Percentiles rank a stretch among this genome's conserved stretches.
These are phyloP conservation scores for Pyralis farinalis DNA, from an alignment of 2,888 invertebrate species.

Conservation along the genomic window DNA sequence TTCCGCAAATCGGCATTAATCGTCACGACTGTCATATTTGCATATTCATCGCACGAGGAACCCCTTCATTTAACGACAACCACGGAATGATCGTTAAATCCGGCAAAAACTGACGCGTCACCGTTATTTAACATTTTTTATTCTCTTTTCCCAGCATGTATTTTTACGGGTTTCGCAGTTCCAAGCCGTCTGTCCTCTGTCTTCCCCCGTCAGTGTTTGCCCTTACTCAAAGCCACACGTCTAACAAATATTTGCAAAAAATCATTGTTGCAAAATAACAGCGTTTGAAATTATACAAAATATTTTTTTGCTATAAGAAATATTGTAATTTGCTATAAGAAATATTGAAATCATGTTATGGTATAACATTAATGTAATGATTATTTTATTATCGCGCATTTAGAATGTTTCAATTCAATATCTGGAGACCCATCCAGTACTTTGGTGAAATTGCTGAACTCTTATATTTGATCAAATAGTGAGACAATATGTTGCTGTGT, in stretches of 20 bases:
- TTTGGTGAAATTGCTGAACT: no score
- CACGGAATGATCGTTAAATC: constrained; percentile 49
- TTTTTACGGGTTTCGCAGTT: constrained; percentile 24
- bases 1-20: constrained; percentile 50
- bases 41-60: constrained; percentile 59
- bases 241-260: background rate
- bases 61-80: constrained; percentile 55
- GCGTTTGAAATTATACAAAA: no score
- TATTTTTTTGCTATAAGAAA: no score
- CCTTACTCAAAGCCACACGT: constrained; percentile 7
- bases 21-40: constrained; percentile 53
- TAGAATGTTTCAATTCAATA: no score
- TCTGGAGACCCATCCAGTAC: no score
- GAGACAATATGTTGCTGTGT: no score
- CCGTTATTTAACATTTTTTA: constrained; percentile 36
- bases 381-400: no score
- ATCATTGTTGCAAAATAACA: background rate
- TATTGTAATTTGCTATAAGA: no score
- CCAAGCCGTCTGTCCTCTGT: constrained; percentile 10
- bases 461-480: no score
- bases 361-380: no score
- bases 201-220: constrained; percentile 6
- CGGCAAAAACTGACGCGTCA: constrained; percentile 50
- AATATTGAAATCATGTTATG: no score
- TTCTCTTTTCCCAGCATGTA: constrained; percentile 32